Evolutionary conservation across 2,888 invertebrate species (phyloP).

Genomic region (Orchesella flavescens): DNA sequence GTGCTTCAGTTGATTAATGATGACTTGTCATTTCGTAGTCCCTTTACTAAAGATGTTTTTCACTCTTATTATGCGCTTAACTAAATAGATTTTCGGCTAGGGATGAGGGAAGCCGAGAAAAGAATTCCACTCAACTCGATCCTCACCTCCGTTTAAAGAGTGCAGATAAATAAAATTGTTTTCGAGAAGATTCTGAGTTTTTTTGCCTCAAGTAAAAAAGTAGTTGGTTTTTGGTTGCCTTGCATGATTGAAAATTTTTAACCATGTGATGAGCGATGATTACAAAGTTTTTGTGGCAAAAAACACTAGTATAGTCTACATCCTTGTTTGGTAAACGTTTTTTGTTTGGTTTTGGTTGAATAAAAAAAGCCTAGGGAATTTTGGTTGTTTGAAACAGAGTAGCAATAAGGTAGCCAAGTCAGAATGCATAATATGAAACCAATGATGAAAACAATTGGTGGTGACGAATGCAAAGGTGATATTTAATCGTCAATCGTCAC

Average conservation of each 20-base stretch:
- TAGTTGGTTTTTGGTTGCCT: too few relatives aligned
- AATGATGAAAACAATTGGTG: conserved; percentile 19
- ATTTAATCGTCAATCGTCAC: conserved; percentile 38
- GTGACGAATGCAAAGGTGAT: conserved; percentile 48
- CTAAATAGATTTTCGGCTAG: not conserved
- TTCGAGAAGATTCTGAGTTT: too few relatives aligned
- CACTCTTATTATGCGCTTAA: not conserved
- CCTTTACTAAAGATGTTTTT: not conserved
- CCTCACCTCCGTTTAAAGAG: too few relatives aligned
- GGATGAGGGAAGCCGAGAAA: too few relatives aligned
- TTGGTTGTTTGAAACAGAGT: too few relatives aligned
- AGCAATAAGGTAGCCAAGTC: not conserved
- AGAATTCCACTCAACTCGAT: too few relatives aligned
- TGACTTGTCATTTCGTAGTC: conserved; percentile 32
- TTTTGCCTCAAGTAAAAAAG: too few relatives aligned
- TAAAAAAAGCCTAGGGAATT: too few relatives aligned
- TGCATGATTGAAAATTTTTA: not conserved
- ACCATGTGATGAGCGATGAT: conserved; percentile 10
- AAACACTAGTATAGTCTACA: too few relatives aligned
- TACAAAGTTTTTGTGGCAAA: not conserved
- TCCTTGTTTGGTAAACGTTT: not conserved
- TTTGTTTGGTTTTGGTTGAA: too few relatives aligned
- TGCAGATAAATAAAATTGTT: too few relatives aligned
- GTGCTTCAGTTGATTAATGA: conserved; percentile 52
- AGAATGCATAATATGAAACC: not conserved